Percentiles rank a stretch among this genome's conserved stretches.
Conservation (phyloP, 2,888 invertebrate species). For the Erebia epiphron region DNA sequence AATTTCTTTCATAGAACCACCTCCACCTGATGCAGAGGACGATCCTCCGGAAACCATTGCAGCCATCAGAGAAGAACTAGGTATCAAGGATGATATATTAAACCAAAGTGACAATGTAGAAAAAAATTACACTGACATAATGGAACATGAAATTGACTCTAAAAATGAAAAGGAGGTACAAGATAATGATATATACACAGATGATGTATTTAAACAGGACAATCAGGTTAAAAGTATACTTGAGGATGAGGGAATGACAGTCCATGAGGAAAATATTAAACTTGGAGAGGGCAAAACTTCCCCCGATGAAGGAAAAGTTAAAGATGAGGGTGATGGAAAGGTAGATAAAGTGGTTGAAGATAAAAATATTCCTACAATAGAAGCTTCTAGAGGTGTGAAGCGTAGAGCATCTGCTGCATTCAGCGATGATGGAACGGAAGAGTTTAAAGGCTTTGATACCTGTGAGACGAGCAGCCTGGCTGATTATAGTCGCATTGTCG, state of each 20-base stretch:
- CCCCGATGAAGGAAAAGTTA: constrained; percentile 27
- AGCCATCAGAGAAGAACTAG: constrained; percentile 14
- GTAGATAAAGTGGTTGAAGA: constrained; percentile 29
- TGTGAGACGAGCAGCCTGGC: constrained; percentile 51
- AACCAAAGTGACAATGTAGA: neutral
- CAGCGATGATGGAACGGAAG: constrained; percentile 59
- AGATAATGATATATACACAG: constrained; percentile 9
- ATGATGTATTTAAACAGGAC: neutral
- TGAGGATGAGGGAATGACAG: neutral
- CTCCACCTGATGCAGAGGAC: constrained; percentile 3
- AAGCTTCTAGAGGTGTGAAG: constrained; percentile 55
- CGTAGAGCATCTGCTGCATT: constrained; percentile 70
- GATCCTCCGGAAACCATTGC: constrained; percentile 15
- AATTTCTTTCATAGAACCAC: constrained; percentile 13
- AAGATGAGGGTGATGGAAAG: constrained; percentile 20
- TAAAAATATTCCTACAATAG: constrained; percentile 22
- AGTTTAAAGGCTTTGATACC: constrained; percentile 68
- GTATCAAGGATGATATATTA: constrained; percentile 7
- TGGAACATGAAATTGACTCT: neutral
- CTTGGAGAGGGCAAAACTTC: constrained; percentile 18
- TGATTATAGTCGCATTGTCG: constrained; percentile 60
- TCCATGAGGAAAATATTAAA: neutral
- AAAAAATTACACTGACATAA: constrained; percentile 1
- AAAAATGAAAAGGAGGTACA: constrained; percentile 1
- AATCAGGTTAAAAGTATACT: neutral